Conservation (phyloP, 2,797 vertebrate genomes). For the Ispidina picta region DNA sequence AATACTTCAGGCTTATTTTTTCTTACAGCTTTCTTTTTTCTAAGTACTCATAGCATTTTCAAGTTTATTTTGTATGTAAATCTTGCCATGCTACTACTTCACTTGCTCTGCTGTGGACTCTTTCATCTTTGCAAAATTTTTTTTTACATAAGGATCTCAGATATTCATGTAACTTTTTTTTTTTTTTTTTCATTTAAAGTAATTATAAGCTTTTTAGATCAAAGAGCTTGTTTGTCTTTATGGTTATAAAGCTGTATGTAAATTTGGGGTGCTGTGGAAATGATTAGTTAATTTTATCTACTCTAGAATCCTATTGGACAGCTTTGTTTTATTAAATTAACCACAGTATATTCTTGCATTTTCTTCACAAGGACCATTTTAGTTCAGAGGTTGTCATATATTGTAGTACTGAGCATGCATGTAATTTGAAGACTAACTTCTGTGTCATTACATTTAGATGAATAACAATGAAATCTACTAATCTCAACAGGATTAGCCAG, state of each 20-base stretch:
- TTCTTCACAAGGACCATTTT: neutral
- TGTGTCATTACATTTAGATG: neutral
- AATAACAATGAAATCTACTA: neutral
- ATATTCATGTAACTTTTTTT: neutral
- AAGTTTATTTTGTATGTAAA: conserved; percentile 33
- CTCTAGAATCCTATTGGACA: neutral
- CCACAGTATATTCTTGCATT: neutral
- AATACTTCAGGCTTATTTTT: neutral
- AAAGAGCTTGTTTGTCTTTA: conserved; percentile 21
- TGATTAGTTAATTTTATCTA: neutral
- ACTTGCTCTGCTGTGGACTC: neutral
- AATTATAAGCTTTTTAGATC: conserved; percentile 36
- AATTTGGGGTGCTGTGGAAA: neutral
- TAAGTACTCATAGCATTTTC: neutral
- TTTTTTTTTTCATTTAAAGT: neutral
- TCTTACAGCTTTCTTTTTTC: neutral
- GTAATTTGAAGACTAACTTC: neutral
- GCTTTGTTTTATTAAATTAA: conserved; percentile 4
- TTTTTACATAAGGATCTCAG: neutral
- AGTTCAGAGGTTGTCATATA: neutral
- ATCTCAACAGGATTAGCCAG: neutral
- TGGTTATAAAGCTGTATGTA: neutral
- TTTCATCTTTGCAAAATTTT: conserved; percentile 30
- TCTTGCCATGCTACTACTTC: neutral
- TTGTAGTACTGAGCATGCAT: neutral